These are phyloP conservation scores for Tipula lateralis DNA, from an alignment of 2,888 invertebrate species.

Conservation along the genomic window DNA sequence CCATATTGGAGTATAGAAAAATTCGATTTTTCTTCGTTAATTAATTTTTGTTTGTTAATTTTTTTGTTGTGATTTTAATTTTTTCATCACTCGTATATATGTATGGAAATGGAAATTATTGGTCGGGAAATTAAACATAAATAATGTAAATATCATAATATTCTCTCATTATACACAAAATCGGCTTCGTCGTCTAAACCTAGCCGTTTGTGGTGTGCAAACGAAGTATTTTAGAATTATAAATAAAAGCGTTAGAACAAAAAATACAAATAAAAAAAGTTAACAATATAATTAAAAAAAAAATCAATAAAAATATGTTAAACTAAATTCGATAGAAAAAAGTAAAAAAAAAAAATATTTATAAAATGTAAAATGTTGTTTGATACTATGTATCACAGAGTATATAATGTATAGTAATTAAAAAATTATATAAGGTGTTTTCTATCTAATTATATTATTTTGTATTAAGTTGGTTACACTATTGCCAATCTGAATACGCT, in stretches of 20 bases:
- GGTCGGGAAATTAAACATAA: not conserved
- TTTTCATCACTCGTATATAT: not conserved
- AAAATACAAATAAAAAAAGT: conserved; percentile 12
- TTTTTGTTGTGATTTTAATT: conserved; percentile 15
- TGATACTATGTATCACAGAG: conserved; percentile 28
- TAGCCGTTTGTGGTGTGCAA: not conserved
- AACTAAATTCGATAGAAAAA: not conserved
- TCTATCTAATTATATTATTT: not conserved
- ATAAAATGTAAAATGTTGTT: conserved; percentile 26
- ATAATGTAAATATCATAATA: not conserved
- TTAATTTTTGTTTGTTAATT: not conserved
- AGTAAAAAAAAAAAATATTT: not conserved
- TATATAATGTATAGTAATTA: not conserved
- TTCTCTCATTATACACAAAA: not conserved
- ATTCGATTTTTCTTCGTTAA: conserved; percentile 13
- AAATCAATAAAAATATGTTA: not conserved
- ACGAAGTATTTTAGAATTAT: not conserved
- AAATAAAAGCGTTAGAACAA: not conserved
- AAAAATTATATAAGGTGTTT: not conserved
- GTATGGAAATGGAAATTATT: not conserved
- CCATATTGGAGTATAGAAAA: conserved; percentile 36
- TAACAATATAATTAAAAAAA: not conserved
- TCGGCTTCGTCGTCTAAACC: not conserved
- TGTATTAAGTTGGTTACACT: not conserved
- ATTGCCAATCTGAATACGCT: not conserved